These are phyloP conservation scores for Caloenas nicobarica DNA, from an alignment of 2,113 vertebrate species.

Conservation along the genomic window DNA sequence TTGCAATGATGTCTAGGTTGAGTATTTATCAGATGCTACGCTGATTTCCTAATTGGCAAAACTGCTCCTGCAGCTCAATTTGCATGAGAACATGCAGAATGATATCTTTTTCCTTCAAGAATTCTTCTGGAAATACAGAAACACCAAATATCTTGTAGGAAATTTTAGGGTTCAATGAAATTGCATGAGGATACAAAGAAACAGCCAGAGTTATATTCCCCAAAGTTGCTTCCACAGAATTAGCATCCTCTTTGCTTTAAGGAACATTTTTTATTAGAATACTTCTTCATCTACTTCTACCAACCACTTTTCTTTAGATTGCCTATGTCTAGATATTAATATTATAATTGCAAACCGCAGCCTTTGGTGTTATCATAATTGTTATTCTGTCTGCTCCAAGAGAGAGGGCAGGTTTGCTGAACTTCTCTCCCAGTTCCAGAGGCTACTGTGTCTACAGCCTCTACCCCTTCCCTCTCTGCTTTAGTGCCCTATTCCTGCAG, in stretches of 20 bases:
- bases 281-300: background rate
- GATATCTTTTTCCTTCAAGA: background rate
- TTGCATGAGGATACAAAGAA: background rate
- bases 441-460: background rate
- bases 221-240: background rate
- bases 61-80: background rate
- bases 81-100: background rate
- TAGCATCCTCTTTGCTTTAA: background rate
- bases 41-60: background rate
- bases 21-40: background rate
- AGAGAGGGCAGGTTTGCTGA: background rate
- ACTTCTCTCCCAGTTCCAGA: background rate
- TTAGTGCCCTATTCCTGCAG: background rate
- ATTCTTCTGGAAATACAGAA: background rate
- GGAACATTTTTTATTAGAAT: background rate
- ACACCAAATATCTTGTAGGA: background rate
- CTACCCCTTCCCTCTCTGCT: background rate
- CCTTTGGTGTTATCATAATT: background rate
- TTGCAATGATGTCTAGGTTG: background rate
- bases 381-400: background rate
- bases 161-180: background rate
- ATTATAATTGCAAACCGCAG: background rate
- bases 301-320: background rate
- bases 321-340: background rate
- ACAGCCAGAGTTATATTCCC: background rate